Conservation (phyloP, 2,888 invertebrate species). For the Mythimna vitellina region DNA sequence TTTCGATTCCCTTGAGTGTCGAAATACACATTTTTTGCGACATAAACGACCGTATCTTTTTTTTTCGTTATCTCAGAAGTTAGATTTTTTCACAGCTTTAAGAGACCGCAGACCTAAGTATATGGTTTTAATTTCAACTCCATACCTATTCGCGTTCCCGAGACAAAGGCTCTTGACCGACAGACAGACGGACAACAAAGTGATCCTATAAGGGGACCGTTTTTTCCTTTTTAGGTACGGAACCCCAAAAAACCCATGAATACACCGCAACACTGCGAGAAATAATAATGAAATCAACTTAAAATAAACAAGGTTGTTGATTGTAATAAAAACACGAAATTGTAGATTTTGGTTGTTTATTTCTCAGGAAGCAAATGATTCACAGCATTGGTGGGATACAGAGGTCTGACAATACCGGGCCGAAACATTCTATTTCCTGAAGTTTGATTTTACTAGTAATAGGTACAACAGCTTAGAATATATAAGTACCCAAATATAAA, state of each 20-base stretch:
- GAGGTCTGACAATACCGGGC: conserved; percentile 87
- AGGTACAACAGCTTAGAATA: conserved; percentile 87
- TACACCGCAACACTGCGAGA: neutral
- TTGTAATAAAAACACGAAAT: conserved; percentile 67
- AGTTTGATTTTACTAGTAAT: conserved; percentile 80
- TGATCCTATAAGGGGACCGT: no score
- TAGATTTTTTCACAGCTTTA: no score
- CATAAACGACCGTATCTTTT: no score
- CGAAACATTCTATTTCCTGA: conserved; percentile 86
- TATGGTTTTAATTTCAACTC: no score
- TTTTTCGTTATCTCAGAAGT: no score
- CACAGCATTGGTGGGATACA: conserved; percentile 91
- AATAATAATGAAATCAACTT: neutral
- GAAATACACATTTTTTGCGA: no score
- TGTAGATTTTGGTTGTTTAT: conserved; percentile 89
- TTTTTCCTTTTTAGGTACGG: no score
- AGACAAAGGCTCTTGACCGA: no score
- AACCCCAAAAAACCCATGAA: neutral
- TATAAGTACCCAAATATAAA: conserved; percentile 88
- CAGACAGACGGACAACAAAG: no score
- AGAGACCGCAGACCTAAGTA: no score
- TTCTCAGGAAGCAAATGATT: conserved; percentile 90
- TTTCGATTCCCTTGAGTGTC: no score
- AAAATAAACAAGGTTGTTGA: neutral
- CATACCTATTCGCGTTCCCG: no score